Evolutionary conservation across 2,888 invertebrate genomes (phyloP).

Genomic region (Melinaea marsaeus): DNA sequence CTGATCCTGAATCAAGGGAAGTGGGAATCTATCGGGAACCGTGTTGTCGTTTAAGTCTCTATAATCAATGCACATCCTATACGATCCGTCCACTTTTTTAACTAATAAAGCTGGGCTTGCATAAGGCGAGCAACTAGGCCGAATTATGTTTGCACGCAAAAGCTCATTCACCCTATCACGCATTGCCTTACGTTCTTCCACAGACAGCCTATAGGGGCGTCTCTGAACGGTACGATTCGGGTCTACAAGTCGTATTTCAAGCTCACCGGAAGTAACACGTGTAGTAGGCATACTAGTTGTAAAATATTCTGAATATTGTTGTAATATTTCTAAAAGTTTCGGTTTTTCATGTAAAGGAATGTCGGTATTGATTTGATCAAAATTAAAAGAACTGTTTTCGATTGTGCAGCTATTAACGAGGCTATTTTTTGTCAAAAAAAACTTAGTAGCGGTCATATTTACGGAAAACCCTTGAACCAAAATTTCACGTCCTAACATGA

Average conservation of each 20-base stretch:
- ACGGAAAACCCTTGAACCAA: no score
- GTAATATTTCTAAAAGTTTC: no score
- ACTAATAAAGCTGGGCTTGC: slow-evolving; percentile 24
- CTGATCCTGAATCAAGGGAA: slow-evolving; percentile 23
- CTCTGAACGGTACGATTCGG: slow-evolving; percentile 13
- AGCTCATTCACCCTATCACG: slow-evolving; percentile 10
- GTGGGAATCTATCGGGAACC: slow-evolving; percentile 18
- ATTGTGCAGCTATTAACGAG: no score
- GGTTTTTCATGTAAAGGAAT: no score
- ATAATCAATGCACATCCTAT: slow-evolving; percentile 31
- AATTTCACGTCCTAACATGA: no score
- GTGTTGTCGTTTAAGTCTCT: slow-evolving; percentile 26
- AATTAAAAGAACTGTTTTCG: no score
- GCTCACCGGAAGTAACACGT: neutral
- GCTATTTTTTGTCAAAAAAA: no score
- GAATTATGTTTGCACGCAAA: slow-evolving; percentile 8
- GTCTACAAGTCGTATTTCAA: slow-evolving; percentile 7
- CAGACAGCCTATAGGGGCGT: slow-evolving; percentile 12
- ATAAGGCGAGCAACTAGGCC: slow-evolving; percentile 13
- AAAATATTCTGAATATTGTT: no score
- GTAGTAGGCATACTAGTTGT: slow-evolving; percentile 1
- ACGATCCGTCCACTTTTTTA: slow-evolving; percentile 26
- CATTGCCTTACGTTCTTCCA: slow-evolving; percentile 4
- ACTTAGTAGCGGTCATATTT: no score
- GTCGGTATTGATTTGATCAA: no score